Percentiles rank a stretch among this genome's conserved stretches.
These are phyloP conservation scores for Eidolon helvum DNA, from an alignment of 2,113 vertebrate genomes.

Conservation along the genomic window DNA sequence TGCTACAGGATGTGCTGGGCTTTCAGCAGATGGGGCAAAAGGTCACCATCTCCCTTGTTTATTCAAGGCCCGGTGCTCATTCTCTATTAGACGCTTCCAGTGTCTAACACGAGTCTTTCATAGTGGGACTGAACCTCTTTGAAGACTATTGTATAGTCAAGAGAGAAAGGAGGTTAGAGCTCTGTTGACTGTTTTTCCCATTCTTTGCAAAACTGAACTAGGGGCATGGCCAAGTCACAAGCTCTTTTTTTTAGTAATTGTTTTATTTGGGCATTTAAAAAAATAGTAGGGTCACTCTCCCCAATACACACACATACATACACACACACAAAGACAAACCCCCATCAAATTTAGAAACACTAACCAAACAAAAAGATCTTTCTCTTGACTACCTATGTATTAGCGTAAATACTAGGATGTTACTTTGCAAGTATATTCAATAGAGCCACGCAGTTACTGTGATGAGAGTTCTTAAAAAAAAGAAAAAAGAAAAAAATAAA, in stretches of 20 bases:
- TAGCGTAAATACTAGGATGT: slow-evolving; percentile 59
- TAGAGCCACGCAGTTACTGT: slow-evolving; percentile 51
- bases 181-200: slow-evolving; percentile 46
- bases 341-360: background rate
- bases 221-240: background rate
- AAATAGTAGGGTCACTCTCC: background rate
- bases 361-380: slow-evolving; percentile 65
- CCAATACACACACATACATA: background rate
- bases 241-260: slow-evolving; percentile 30
- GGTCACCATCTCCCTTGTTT: slow-evolving; percentile 59
- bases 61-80: slow-evolving; percentile 51
- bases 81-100: slow-evolving; percentile 36
- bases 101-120: slow-evolving; percentile 59
- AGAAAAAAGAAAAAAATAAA: background rate
- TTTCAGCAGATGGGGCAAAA: background rate
- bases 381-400: slow-evolving; percentile 53
- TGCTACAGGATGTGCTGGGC: background rate
- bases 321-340: background rate
- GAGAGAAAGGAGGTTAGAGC: slow-evolving; percentile 47
- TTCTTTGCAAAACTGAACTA: slow-evolving; percentile 7
- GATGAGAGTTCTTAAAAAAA: slow-evolving; percentile 53
- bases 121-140: slow-evolving; percentile 54
- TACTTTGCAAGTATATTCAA: background rate
- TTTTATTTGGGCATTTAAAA: slow-evolving; percentile 46
- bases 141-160: slow-evolving; percentile 37